Evolutionary conservation across 2,888 invertebrate genomes (phyloP).

Genomic region (Entomobrya proxima): DNA sequence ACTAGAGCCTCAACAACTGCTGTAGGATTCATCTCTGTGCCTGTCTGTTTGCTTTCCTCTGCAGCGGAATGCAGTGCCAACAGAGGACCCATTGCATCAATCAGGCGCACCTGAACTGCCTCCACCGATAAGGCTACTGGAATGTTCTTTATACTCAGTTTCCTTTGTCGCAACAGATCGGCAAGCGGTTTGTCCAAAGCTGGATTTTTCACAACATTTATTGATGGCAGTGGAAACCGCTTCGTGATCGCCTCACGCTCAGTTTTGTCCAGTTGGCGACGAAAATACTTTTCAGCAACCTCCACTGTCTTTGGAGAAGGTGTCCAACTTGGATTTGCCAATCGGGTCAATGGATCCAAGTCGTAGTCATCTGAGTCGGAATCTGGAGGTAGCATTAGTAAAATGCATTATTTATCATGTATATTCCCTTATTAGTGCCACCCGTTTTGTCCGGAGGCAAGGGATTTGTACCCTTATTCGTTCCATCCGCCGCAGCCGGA

Average conservation of each 20-base stretch:
- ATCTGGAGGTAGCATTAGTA: no score
- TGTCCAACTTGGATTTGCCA: no score
- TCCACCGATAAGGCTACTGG: neutral
- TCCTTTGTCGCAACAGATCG: neutral
- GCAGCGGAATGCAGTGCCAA: neutral
- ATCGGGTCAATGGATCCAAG: no score
- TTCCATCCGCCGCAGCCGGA: no score
- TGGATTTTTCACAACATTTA: neutral
- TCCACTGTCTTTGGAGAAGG: neutral
- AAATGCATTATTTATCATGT: no score
- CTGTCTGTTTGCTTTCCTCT: neutral
- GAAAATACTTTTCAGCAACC: neutral
- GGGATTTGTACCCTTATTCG: no score
- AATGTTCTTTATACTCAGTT: neutral
- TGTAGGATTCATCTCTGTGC: neutral
- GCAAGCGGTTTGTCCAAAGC: neutral
- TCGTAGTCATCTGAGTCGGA: no score
- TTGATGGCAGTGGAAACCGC: neutral
- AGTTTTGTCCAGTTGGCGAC: neutral
- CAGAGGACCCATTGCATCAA: neutral
- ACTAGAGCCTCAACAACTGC: neutral
- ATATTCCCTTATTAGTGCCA: no score
- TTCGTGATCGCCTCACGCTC: neutral
- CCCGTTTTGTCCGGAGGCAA: no score
- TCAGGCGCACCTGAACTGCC: no score